These are phyloP conservation scores for Petrocephalus schoutedeni DNA, from an alignment of 2,797 vertebrate species.

Conservation along the genomic window DNA sequence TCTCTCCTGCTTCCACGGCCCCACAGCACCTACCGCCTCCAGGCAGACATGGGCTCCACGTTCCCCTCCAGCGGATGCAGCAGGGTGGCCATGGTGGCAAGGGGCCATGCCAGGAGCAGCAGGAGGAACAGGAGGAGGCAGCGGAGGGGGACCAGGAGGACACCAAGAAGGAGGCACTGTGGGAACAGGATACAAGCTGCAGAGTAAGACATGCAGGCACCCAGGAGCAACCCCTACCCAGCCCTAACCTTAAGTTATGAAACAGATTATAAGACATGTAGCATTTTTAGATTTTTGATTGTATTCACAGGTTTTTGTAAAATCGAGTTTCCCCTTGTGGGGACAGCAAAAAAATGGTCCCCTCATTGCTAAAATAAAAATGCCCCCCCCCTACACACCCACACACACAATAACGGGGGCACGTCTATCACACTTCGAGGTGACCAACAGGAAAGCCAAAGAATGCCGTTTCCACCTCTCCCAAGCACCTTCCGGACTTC, in stretches of 20 bases:
- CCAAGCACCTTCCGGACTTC: neutral
- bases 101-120: conserved; percentile 75
- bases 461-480: neutral
- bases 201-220: neutral
- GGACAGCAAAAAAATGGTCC: neutral
- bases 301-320: neutral
- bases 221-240: neutral
- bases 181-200: conserved; percentile 15
- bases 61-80: conserved; percentile 62
- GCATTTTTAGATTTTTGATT: neutral
- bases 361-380: neutral
- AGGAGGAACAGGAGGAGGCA: conserved; percentile 59
- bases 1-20: neutral
- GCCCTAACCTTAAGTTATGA: neutral
- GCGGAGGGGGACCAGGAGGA: conserved; percentile 84
- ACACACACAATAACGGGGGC: neutral
- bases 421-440: neutral
- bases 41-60: conserved; percentile 73
- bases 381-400: neutral
- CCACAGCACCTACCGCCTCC: conserved; percentile 78
- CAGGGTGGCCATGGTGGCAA: conserved; percentile 70
- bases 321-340: neutral
- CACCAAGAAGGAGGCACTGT: conserved; percentile 75
- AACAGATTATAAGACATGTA: neutral
- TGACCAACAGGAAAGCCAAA: neutral